Evolutionary conservation across 1,140 invertebrate species (phyloP), one percentile per base, ranked within the genome.

Genomic region (Aphelinus certus): DNA sequence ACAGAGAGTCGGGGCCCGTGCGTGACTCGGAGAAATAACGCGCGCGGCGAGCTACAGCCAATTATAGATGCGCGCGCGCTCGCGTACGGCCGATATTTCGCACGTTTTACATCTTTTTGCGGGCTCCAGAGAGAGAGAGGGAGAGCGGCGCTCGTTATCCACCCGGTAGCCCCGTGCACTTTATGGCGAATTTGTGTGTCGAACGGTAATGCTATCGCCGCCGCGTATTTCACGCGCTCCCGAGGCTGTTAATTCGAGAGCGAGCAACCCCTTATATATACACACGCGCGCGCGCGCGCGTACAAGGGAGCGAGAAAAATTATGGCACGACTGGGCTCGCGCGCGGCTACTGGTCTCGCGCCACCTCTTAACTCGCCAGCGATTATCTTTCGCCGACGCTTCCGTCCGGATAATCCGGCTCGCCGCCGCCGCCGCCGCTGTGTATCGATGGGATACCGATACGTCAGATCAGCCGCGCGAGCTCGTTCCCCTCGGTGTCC

Each of bases 11-110:
- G 26, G 26, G 26, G 26, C 26, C 76, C 76, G 81, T 85, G 83
- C 85, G 83, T 86, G 83, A 86, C 85, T 85, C 64, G 74, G 57
- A 74, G 78, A 76, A 83, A 79, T 85, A 84, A 84, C 77, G 73
- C 77, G 77, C 79, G 73, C 81, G 4, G 26, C 26, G 26, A 26
- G 26, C 26, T 26, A 26, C 26, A 26, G 26, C 26, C 26, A 26
- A 26, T 26, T 26, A 26, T 26, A 26, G 26, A 26, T 26, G 26
- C 26, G 26, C 26, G 26, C 26, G 26, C 26, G 26, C 26, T 26
- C 26, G 26, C 26, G 26, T 26, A 53, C 51, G 51, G 51, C 4
- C 55, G 55, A 68, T 68, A 55, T 63, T 76, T 73, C 56, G 68
- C 73, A 61, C 72, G 75, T 77, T 76, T 65, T 67, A 73, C 71